Percentiles rank a stretch among this genome's conserved stretches.
These are phyloP conservation scores for Bufo bufo DNA, from an alignment of 2,113 vertebrate genomes.

Conservation along the genomic window DNA sequence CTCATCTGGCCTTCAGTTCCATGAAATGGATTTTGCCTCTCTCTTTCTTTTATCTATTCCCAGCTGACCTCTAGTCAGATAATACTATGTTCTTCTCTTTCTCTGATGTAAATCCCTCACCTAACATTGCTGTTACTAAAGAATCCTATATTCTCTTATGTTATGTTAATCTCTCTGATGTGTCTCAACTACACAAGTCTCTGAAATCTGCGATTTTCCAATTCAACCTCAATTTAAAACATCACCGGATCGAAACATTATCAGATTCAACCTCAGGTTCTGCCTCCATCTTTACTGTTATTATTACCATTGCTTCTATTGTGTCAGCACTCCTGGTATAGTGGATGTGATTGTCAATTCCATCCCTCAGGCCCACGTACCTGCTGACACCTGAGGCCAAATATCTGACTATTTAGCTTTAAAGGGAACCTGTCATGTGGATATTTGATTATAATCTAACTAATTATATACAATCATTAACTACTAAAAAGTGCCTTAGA, in stretches of 20 bases:
- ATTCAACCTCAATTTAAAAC: neutral
- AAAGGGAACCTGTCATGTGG: too few species aligned
- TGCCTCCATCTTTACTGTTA: neutral
- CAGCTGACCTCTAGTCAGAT: slow-evolving; percentile 7
- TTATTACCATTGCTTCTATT: neutral
- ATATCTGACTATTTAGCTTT: too few species aligned
- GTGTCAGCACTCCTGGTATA: neutral
- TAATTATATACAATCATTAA: too few species aligned
- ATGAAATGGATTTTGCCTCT: neutral
- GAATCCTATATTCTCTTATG: slow-evolving; percentile 35
- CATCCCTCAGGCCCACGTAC: too few species aligned
- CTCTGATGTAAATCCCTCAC: slow-evolving; percentile 7
- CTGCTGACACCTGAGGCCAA: too few species aligned
- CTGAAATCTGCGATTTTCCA: neutral
- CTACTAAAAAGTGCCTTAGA: too few species aligned
- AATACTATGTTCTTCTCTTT: slow-evolving; percentile 15
- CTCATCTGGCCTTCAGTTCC: neutral
- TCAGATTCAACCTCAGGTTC: neutral
- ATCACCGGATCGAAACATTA: neutral
- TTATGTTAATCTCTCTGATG: slow-evolving; percentile 22
- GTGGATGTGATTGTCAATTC: too few species aligned
- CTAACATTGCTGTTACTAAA: neutral
- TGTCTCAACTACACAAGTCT: neutral
- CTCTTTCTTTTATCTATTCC: slow-evolving; percentile 9
- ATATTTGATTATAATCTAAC: too few species aligned